Base-by-base conservation (phyloP, 1,140 invertebrate genomes). In the Cotesia typhae region DNA sequence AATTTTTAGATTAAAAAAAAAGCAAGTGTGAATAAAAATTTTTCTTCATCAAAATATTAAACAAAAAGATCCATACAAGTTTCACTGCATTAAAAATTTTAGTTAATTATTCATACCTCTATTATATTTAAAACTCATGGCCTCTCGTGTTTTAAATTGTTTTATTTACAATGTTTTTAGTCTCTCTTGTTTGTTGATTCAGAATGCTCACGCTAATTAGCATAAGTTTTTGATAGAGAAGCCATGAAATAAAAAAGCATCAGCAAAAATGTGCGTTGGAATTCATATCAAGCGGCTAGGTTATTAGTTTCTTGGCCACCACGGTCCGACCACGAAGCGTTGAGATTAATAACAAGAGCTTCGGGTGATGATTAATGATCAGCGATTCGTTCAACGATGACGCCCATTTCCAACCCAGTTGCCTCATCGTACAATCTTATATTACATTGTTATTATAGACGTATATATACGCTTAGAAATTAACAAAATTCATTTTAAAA, bases 401-500 rank as follows among this genome's bases (percentile, higher is more conserved):
- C 55, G 67, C 57, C 67, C 35, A 70, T 60, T 38, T 70, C 57
- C 52, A 59, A 37, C 55, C 55, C 55, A 69, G 57, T 36, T 69
- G 55, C 67, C 17, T 60, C 36, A n/a, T 67, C 7, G 66, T 35
- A 53, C 66, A 67, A 67, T 53, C 66, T 37, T 67, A 17, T 37
- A 52, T 53, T 67, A 52, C 52, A 55, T 51, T 51, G 6, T 28
- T 41, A 63, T 72, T 41, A 70, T 63, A 63, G 70, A 53, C 41
- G 28, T 28, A 28, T 28, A 28, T 28, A 28, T 47, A 47, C 2
- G 41, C 41, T 47, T 7, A 47, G 41, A 47, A 47, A 47, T 47
- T 47, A 47, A 47, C 69, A 28, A 66, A 65, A 63, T 65, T 72
- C 66, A 74, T 74, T 74, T 74, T 61, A 74, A 74, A 74, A 67